These are phyloP conservation scores for Paradoxurus hermaphroditus DNA, from an alignment of 2,113 vertebrate genomes.

Conservation along the genomic window DNA sequence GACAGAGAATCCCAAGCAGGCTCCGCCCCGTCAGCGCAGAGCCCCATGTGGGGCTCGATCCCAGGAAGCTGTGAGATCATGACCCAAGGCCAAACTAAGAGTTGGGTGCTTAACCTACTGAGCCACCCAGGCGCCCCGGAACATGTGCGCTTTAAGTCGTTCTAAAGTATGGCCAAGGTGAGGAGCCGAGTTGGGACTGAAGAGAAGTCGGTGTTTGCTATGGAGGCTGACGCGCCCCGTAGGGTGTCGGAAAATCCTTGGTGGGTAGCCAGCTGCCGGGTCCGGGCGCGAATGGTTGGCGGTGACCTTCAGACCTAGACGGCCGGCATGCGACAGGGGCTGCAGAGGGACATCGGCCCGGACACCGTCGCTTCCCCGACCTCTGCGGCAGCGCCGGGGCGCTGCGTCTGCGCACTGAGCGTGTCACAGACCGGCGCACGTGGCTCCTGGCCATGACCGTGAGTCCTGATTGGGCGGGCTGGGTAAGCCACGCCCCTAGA, in stretches of 20 bases:
- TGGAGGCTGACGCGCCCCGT: accelerated
- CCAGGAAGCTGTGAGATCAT: too few species aligned
- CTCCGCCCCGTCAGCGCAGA: too few species aligned
- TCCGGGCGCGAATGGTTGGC: background rate
- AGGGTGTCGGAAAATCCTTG: background rate
- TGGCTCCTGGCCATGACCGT: background rate
- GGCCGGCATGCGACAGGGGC: background rate
- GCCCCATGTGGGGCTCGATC: too few species aligned
- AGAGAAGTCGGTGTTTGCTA: background rate
- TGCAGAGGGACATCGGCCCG: background rate
- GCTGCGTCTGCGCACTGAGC: accelerated
- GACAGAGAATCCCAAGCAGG: too few species aligned
- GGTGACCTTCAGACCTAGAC: background rate
- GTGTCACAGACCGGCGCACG: accelerated
- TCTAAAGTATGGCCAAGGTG: background rate
- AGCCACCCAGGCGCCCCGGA: too few species aligned
- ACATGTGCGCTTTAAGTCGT: too few species aligned
- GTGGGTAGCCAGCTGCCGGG: background rate
- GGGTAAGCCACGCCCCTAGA: background rate
- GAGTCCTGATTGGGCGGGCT: too few species aligned
- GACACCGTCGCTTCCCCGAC: background rate
- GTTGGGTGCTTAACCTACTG: too few species aligned
- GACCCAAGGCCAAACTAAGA: too few species aligned
- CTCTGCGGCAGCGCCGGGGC: accelerated
- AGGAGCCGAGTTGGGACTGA: background rate